Conservation (phyloP, 2,113 vertebrate genomes). For the Apteryx mantelli region DNA sequence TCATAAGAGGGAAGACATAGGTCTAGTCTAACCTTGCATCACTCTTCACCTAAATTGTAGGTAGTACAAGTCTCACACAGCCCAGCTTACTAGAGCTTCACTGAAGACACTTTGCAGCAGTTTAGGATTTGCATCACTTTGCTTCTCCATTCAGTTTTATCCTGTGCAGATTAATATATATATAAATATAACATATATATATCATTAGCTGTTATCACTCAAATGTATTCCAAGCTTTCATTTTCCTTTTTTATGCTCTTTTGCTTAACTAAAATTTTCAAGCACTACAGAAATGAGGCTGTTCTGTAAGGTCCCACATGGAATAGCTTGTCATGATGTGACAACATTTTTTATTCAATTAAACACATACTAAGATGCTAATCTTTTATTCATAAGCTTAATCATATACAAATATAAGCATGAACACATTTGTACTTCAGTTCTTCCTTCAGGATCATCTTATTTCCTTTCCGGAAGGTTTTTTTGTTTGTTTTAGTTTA, state of each 20-base stretch:
- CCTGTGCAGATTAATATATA: neutral
- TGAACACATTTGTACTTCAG: neutral
- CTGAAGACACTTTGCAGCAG: neutral
- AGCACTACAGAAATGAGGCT: neutral
- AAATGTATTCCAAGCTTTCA: neutral
- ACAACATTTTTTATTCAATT: constrained; percentile 48
- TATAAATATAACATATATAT: neutral
- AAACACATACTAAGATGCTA: neutral
- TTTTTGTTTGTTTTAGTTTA: constrained; percentile 42
- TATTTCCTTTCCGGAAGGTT: constrained; percentile 1
- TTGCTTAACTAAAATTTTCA: neutral
- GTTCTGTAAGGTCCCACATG: neutral
- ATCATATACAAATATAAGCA: constrained; percentile 26
- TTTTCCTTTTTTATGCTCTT: neutral
- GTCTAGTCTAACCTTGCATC: neutral
- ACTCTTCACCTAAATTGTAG: neutral
- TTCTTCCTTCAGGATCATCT: constrained; percentile 19
- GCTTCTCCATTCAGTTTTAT: neutral
- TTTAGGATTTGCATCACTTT: neutral
- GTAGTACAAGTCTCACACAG: neutral
- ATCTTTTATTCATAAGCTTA: constrained; percentile 51
- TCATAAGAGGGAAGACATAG: neutral
- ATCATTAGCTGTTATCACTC: neutral
- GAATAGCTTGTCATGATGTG: neutral
- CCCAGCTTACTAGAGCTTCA: neutral